phyloP scores from a whole-genome alignment of 2,888 invertebrate species.

The Ophioninae sp. region DNA sequence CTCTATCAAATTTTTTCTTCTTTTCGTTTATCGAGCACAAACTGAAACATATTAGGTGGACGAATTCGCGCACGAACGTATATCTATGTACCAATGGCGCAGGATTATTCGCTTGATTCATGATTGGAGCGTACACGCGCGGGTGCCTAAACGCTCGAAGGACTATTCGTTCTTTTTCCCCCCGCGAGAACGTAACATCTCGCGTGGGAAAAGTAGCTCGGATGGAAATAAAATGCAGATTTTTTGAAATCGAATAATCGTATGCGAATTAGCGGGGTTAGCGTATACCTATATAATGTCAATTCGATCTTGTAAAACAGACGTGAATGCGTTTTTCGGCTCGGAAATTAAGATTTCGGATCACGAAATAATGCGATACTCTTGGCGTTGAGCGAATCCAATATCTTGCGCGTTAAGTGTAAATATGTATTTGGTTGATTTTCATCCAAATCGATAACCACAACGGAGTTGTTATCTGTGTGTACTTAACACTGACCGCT shows the following conservation, averaged over 20 bases:
- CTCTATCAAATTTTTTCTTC: not conserved
- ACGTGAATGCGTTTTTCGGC: slow-evolving; percentile 42
- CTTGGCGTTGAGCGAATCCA: slow-evolving; percentile 35
- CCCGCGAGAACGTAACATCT: slow-evolving; percentile 64
- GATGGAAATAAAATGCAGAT: slow-evolving; percentile 71
- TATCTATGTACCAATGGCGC: slow-evolving; percentile 29
- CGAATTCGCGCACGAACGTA: slow-evolving; percentile 19
- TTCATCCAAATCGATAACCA: slow-evolving; percentile 15
- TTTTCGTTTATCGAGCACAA: slow-evolving; percentile 35
- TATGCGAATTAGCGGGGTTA: slow-evolving; percentile 63
- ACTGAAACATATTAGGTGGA: slow-evolving; percentile 46
- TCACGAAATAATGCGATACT: slow-evolving; percentile 48
- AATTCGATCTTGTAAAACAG: slow-evolving; percentile 31
- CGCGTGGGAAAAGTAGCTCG: slow-evolving; percentile 74
- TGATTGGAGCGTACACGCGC: slow-evolving; percentile 38
- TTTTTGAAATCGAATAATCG: slow-evolving; percentile 67
- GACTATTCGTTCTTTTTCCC: slow-evolving; percentile 36
- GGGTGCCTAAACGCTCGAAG: slow-evolving; percentile 34
- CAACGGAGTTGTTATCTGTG: slow-evolving; percentile 15
- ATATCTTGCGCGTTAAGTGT: slow-evolving; percentile 42
- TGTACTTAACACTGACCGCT: slow-evolving; percentile 5
- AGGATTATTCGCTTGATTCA: slow-evolving; percentile 19
- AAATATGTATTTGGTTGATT: slow-evolving; percentile 22
- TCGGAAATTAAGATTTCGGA: slow-evolving; percentile 37
- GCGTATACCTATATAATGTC: slow-evolving; percentile 47